These are phyloP conservation scores for Dicroscelio sp. DNA, from an alignment of 2,888 invertebrate genomes.

Conservation along the genomic window DNA sequence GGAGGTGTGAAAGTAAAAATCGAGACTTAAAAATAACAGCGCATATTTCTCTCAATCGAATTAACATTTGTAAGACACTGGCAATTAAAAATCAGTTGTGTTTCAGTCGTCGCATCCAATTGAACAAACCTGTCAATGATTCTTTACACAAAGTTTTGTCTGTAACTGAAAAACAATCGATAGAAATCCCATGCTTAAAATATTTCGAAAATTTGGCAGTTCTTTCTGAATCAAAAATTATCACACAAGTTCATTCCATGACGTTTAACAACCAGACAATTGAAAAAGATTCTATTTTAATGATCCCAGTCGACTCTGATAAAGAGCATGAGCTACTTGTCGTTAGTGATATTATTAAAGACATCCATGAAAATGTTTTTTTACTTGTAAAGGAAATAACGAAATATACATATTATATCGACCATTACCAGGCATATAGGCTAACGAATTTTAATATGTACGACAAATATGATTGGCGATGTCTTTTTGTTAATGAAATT, in stretches of 20 bases:
- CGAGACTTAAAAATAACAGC: neutral
- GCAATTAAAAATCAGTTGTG: constrained; percentile 7
- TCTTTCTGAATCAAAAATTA: neutral
- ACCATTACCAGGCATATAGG: neutral
- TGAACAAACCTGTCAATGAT: constrained; percentile 15
- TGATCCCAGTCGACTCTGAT: neutral
- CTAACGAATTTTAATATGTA: neutral
- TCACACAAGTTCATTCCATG: constrained; percentile 2
- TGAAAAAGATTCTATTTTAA: neutral
- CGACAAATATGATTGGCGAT: neutral
- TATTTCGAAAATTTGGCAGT: neutral
- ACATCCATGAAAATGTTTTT: neutral
- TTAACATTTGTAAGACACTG: neutral
- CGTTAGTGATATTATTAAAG: neutral
- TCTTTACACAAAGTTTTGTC: constrained; percentile 3
- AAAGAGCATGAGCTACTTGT: neutral
- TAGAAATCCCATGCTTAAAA: constrained; percentile 14
- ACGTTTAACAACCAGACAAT: neutral
- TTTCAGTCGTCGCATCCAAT: constrained; percentile 24
- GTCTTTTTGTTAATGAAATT: too few relatives aligned
- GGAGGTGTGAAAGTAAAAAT: neutral
- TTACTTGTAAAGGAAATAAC: neutral
- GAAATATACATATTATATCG: neutral
- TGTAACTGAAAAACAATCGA: neutral
- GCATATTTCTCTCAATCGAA: neutral